Base-by-base conservation (phyloP, 2,888 invertebrate species). In the Slavum lentiscoides region DNA sequence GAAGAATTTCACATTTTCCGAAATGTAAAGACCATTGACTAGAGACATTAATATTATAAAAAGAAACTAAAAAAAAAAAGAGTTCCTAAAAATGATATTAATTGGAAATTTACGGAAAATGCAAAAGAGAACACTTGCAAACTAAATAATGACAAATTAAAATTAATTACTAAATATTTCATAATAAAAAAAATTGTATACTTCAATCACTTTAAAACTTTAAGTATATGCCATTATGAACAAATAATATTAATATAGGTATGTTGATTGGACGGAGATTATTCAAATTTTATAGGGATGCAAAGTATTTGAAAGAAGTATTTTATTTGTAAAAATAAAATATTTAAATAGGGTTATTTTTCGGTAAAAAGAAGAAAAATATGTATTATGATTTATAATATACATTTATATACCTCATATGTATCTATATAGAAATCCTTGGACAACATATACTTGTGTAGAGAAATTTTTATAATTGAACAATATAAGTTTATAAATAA, bases 251-350 rank as follows among this genome's bases (percentile, higher is more conserved):
- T 43, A 21, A 39, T 17, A 64, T 37, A 30, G 4, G 30, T 30
- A 59, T 21, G 19, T 67, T 67, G 23, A 75, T 58, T 67, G 75
- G 66, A 75, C 67, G 75, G 66, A 67, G 11, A 43, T 58, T 43
- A 67, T 58, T 75, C 4, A 11, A 67, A 39, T 58, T 67, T 39
- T 75, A 23, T 19, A 23, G 19, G 11, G 11, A 64, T 6, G n/a
- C 15, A 53, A 53, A n/a, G 23, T 37, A 64, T 69, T 70, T 64
- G 2, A 67, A 58, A 21, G 17, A 6, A 58, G 19, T 43, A n/a
- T 75, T 74, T 30, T 58, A 67, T 19, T 58, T 9, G 43, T 39
- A 61, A 1, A 43, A 39, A 7, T 66, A 67, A 67, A 37, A 75
- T 66, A 66, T 21, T 49, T 55, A 53, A 37, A 67, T 19, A 58